Base-by-base conservation (phyloP, 2,797 vertebrate genomes). In the Podarcis lilfordi region DNA sequence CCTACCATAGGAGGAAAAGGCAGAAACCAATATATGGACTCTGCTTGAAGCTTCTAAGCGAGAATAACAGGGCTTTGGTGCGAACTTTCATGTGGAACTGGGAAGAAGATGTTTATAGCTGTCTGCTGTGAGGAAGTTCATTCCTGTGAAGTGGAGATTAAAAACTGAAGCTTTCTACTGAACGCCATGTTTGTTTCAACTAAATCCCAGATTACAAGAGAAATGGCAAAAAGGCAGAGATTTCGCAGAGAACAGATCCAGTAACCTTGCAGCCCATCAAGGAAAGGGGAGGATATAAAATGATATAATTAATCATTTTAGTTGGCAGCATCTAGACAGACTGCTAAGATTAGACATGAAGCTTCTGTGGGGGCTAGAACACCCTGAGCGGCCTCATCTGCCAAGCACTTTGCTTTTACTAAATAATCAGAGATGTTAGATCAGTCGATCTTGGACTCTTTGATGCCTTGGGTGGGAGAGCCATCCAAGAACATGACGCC, bases 161-260 rank as follows among this genome's bases (percentile, higher is more conserved):
- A 92, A 95, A 94, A 93, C 82, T 88, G 90, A 84, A 88, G 88
- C 89, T 94, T 82, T 91, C 50, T 94, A 91, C 81, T 21, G 92
- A 85, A 82, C 79, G 91, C 86, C 84, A 87, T 92, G 29, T 84
- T 43, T 88, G 87, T 93, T 93, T 88, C 93, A 91, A 94, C 89
- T 91, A 88, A 95, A 92, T 86, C 91, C 89, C 86, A 75, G 88
- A 90, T 93, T 95, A 94, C 86, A 76, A 93, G 92, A 91, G 86
- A 92, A 91, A 91, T n/a, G 91, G 87, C 79, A 85, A 93, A 77
- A 94, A 95, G 93, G 82, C 76, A 87, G 88, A 91, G 89, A 93
- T 92, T 92, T 85, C 55, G 66, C 5, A n/a, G 75, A 87, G 88
- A 88, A 88, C 0, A 27, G 43, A 76, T 68, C 59, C 37, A 29